phyloP scores from a whole-genome alignment of 35 echinoderm and acorn worm species.

The Eucidaris tribuloides region DNA sequence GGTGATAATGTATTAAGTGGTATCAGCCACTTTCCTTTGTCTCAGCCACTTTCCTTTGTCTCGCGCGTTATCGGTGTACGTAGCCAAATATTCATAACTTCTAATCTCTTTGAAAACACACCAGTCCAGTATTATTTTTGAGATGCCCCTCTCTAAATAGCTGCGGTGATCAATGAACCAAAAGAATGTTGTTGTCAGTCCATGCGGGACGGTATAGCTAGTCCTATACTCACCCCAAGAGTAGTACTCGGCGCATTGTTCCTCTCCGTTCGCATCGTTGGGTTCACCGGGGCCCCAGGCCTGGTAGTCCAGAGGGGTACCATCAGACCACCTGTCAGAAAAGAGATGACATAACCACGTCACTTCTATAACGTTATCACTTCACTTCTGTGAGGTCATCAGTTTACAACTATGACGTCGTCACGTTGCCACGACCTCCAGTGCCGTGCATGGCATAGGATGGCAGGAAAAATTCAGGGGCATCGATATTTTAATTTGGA shows the following conservation, averaged over 20 bases:
- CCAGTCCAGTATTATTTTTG: background rate
- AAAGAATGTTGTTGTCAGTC: background rate
- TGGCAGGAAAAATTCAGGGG: too few relatives aligned
- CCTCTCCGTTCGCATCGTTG: constrained; percentile 32
- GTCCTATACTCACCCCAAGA: background rate
- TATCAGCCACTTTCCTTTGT: too few relatives aligned
- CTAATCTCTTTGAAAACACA: too few relatives aligned
- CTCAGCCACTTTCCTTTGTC: too few relatives aligned
- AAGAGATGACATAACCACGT: background rate
- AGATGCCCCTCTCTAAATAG: background rate
- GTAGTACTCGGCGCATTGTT: constrained; percentile 39
- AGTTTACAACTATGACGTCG: too few relatives aligned
- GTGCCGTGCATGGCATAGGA: too few relatives aligned
- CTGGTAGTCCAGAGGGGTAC: constrained; percentile 6
- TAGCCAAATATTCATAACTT: background rate
- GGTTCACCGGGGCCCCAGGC: constrained; percentile 16
- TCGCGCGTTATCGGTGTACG: background rate
- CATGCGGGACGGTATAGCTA: background rate
- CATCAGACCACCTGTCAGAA: constrained; percentile 25
- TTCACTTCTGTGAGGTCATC: too few relatives aligned
- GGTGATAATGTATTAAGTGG: too few relatives aligned
- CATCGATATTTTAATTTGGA: too few relatives aligned
- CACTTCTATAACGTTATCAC: too few relatives aligned
- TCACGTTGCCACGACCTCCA: too few relatives aligned
- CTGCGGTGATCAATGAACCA: background rate